Evolutionary conservation across 2,113 vertebrate genomes (phyloP).

Genomic region (Scytalopus superciliaris): DNA sequence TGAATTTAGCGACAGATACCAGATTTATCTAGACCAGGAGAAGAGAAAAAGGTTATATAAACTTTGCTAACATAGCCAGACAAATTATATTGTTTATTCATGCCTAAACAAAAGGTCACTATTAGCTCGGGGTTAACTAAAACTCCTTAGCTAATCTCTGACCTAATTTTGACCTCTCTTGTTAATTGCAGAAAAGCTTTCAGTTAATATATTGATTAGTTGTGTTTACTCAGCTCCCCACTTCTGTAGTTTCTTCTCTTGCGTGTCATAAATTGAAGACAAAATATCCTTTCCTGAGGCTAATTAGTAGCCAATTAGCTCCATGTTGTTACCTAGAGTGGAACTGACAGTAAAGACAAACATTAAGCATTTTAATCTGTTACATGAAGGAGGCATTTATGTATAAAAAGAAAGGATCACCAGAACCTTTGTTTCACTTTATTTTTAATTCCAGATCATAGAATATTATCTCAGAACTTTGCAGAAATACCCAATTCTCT

Average conservation of each 20-base stretch:
- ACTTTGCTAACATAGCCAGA: not conserved
- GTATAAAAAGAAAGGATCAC: not conserved
- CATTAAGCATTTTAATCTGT: not conserved
- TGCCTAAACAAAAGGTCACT: slow-evolving; percentile 21
- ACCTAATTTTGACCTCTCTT: slow-evolving; percentile 7
- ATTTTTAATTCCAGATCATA: not conserved
- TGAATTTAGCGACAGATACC: not conserved
- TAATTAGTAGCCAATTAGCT: slow-evolving; percentile 8
- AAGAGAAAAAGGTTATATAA: slow-evolving; percentile 33
- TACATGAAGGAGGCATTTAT: not conserved
- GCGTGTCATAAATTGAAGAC: slow-evolving; percentile 8
- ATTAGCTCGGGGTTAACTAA: slow-evolving; percentile 6
- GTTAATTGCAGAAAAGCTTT: slow-evolving; percentile 5
- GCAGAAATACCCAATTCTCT: not conserved
- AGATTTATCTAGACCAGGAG: not conserved
- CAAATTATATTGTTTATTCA: slow-evolving; percentile 7
- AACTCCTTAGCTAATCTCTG: slow-evolving; percentile 21
- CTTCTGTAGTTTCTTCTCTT: not conserved
- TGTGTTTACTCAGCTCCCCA: not conserved
- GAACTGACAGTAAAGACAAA: not conserved
- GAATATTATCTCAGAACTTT: not conserved
- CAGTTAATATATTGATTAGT: not conserved
- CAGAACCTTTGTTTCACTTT: not conserved
- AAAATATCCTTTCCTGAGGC: not conserved
- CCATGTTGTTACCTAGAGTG: not conserved